These are phyloP conservation scores for Schlechtendalia chinensis DNA, from an alignment of 1,140 invertebrate genomes.

Conservation along the genomic window DNA sequence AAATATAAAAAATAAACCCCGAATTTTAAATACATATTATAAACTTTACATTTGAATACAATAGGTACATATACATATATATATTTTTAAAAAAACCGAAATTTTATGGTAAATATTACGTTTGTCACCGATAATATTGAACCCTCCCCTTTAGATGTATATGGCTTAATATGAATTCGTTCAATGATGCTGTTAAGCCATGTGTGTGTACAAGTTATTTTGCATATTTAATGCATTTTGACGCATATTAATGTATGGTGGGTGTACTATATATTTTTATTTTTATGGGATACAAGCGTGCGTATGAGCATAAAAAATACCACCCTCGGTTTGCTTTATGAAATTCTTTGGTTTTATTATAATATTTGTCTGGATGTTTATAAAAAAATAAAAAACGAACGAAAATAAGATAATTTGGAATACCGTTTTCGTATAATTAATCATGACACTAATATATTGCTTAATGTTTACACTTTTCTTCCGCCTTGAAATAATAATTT, in stretches of 20 bases:
- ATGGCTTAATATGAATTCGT: conserved; percentile 32
- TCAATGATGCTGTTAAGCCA: conserved; percentile 19
- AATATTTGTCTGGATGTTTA: conserved; percentile 4
- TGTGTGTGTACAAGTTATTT: conserved; percentile 27
- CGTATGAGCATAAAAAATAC: conserved; percentile 38
- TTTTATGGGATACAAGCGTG: conserved; percentile 8
- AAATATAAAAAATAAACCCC: not conserved
- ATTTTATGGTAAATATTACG: conserved; percentile 21
- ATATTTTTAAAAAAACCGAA: not conserved
- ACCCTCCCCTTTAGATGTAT: conserved; percentile 6
- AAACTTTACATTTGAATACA: conserved; percentile 19
- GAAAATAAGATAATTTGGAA: no score
- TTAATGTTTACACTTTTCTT: no score
- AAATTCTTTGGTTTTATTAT: conserved; percentile 34
- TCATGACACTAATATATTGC: not conserved
- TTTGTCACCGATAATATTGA: conserved; percentile 38
- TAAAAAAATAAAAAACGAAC: not conserved
- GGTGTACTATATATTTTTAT: not conserved
- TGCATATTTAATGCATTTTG: conserved; percentile 41
- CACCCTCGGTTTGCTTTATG: conserved; percentile 16
- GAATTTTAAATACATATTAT: not conserved
- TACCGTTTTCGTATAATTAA: not conserved
- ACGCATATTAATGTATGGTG: conserved; percentile 32
- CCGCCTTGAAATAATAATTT: no score
- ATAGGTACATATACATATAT: no score